Conservation (phyloP, 2,113 vertebrate species). For the Cyanoderma ruficeps region DNA sequence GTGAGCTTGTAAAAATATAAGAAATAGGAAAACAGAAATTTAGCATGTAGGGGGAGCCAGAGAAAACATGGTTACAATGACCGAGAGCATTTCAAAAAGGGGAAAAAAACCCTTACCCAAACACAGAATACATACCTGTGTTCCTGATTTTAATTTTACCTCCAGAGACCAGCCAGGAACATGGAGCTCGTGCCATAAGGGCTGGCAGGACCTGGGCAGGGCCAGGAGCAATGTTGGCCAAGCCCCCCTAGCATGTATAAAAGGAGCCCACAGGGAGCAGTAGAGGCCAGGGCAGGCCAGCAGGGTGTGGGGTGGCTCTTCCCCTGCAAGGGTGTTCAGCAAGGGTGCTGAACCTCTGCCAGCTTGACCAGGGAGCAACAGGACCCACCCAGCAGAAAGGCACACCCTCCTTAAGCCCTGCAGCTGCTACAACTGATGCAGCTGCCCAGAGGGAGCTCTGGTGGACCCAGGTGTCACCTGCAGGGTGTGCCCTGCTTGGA, state of each 20-base stretch:
- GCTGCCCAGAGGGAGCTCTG: neutral
- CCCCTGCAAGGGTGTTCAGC: fast-evolving
- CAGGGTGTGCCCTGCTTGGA: neutral
- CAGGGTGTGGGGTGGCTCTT: fast-evolving
- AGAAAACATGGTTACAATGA: neutral
- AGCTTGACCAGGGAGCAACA: neutral
- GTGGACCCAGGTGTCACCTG: neutral
- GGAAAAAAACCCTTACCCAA: fast-evolving
- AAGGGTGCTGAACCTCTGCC: neutral
- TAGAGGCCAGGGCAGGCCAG: neutral
- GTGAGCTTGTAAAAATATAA: neutral
- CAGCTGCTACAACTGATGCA: neutral
- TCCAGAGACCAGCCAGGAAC: neutral
- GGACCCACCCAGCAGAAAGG: neutral
- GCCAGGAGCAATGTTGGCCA: neutral
- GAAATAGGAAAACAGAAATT: neutral
- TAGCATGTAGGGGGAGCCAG: neutral
- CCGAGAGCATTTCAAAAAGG: neutral
- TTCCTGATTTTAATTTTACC: neutral
- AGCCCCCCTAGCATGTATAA: neutral
- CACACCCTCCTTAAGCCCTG: neutral
- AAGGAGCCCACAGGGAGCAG: neutral
- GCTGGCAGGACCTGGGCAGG: neutral
- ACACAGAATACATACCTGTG: neutral
- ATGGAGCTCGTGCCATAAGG: neutral